Conservation (phyloP, 2,888 invertebrate species). For the Philaethria dido region DNA sequence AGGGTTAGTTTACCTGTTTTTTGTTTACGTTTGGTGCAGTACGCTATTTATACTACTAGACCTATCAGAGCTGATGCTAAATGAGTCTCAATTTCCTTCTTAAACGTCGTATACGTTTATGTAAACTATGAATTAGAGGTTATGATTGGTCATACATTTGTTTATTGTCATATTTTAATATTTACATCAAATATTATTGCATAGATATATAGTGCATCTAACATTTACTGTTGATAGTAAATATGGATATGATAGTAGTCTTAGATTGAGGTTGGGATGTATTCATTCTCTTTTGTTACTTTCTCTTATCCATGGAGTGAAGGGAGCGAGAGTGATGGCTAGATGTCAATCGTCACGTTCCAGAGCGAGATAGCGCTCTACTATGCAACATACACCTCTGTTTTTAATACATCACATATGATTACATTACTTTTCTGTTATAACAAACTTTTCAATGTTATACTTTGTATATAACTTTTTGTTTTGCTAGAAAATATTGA, state of each 20-base stretch:
- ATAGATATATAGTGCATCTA: slow-evolving; percentile 15
- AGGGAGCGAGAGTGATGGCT: slow-evolving; percentile 72
- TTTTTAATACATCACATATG: slow-evolving; percentile 50
- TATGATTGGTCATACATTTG: slow-evolving; percentile 58
- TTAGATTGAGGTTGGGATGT: slow-evolving; percentile 69
- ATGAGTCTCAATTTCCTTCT: slow-evolving; percentile 2
- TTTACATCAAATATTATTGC: background rate
- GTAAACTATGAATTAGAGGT: slow-evolving; percentile 56
- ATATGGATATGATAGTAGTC: slow-evolving; percentile 56
- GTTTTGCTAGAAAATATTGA: background rate
- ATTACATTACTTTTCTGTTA: slow-evolving; percentile 37
- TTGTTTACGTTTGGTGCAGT: slow-evolving; percentile 49
- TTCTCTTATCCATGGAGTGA: slow-evolving; percentile 81
- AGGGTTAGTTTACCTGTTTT: slow-evolving; percentile 82
- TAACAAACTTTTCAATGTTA: slow-evolving; percentile 28
- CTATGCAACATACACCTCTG: slow-evolving; percentile 56
- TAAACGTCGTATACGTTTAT: slow-evolving; percentile 33
- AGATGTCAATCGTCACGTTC: slow-evolving; percentile 49
- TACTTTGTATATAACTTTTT: slow-evolving; percentile 4
- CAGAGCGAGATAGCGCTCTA: slow-evolving; percentile 69
- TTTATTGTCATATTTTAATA: slow-evolving; percentile 53
- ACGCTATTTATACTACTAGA: slow-evolving; percentile 16
- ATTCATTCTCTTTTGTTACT: slow-evolving; percentile 82
- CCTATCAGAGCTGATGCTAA: slow-evolving; percentile 12
- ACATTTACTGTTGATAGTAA: slow-evolving; percentile 35